A percentile compares a stretch with the other conserved stretches of the same genome.
Conservation (phyloP, 92 coral and sea anemone genomes). For the Paramuricea clavata region DNA sequence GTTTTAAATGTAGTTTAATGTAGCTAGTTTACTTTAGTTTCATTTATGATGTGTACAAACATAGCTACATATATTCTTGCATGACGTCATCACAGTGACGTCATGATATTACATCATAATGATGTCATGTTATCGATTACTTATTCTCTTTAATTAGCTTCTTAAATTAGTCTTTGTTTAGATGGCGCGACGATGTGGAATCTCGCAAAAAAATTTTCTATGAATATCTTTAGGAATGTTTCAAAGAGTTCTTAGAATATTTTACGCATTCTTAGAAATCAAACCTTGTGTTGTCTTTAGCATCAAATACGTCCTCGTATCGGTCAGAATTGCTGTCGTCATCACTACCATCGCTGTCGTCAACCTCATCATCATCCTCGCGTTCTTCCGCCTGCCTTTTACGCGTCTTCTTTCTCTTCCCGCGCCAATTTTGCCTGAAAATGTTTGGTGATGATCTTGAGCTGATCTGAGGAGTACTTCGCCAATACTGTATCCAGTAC, state of each 20-base stretch:
- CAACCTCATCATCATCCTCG: conserved; percentile 12
- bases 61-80: too few relatives aligned
- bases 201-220: background rate
- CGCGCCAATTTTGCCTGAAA: conserved; percentile 7
- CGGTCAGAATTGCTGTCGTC: background rate
- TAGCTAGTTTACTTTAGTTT: too few relatives aligned
- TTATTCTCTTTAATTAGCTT: background rate
- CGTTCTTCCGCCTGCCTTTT: background rate
- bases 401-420: background rate
- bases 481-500: conserved; percentile 72
- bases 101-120: too few relatives aligned
- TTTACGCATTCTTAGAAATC: background rate
- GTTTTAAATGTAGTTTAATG: too few relatives aligned
- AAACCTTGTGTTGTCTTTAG: background rate
- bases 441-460: conserved; percentile 57
- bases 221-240: background rate
- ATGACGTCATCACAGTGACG: too few relatives aligned
- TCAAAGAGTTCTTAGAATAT: background rate
- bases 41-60: too few relatives aligned
- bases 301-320: background rate
- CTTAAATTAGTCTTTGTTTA: background rate
- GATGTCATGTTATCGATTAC: too few relatives aligned
- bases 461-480: conserved; percentile 65
- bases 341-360: background rate
- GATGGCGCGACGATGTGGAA: background rate